Percentiles rank a stretch among this genome's conserved stretches.
Conservation (phyloP, 2,797 vertebrate genomes). For the Xenentodon cancila region DNA sequence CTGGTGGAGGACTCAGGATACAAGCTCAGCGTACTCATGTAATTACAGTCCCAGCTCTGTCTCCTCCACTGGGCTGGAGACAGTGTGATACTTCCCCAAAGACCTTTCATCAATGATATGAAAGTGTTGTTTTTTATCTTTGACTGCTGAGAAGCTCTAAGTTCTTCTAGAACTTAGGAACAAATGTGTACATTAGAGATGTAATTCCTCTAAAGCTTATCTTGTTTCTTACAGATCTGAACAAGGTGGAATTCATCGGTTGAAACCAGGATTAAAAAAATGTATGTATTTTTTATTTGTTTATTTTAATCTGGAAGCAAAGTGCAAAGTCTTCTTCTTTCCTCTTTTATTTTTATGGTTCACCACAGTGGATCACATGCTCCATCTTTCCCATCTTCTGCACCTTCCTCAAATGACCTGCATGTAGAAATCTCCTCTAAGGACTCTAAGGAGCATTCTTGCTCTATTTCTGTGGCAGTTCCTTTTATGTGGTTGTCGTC, state of each 20-base stretch:
- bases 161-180: too few relatives aligned
- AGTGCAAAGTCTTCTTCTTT: too few relatives aligned
- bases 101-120: not conserved
- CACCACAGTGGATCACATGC: too few relatives aligned
- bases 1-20: not conserved
- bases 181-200: not conserved
- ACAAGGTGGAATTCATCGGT: constrained; percentile 19
- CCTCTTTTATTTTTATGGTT: too few relatives aligned
- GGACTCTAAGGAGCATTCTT: constrained; percentile 55
- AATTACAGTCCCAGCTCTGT: not conserved
- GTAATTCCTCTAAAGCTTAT: not conserved
- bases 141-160: too few relatives aligned
- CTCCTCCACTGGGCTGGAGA: not conserved
- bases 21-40: constrained; percentile 22
- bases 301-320: not conserved
- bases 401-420: constrained; percentile 57
- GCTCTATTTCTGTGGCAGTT: constrained; percentile 26
- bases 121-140: too few relatives aligned
- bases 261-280: constrained; percentile 54
- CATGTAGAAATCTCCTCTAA: too few relatives aligned
- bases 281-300: constrained; percentile 34
- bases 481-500: too few relatives aligned
- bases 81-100: not conserved
- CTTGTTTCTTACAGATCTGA: constrained; percentile 26
- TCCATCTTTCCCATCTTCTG: not conserved